Evolutionary conservation across 2,113 vertebrate genomes (phyloP).

Genomic region (Gasterosteus aculeatus): DNA sequence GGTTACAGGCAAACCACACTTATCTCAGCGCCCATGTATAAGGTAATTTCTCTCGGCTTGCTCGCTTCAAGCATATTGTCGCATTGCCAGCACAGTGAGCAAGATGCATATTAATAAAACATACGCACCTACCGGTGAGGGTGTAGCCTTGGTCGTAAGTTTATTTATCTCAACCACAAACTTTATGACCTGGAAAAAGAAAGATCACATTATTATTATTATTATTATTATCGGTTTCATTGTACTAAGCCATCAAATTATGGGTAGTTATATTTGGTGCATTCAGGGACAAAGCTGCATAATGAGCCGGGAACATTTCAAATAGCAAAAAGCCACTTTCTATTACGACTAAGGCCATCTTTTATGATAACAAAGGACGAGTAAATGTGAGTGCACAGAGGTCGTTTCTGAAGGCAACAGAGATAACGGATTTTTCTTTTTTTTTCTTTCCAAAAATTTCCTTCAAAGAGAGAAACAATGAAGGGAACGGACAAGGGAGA

Average conservation of each 20-base stretch:
- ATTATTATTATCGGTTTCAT: slow-evolving; percentile 33
- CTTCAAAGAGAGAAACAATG: slow-evolving; percentile 57
- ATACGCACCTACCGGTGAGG: slow-evolving; percentile 1
- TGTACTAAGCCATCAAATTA: slow-evolving; percentile 32
- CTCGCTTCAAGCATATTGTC: slow-evolving; percentile 12
- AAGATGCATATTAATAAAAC: slow-evolving; percentile 18
- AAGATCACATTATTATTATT: slow-evolving; percentile 21
- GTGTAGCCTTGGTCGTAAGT: background rate
- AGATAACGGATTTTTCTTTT: slow-evolving; percentile 46
- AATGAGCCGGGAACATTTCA: slow-evolving; percentile 29
- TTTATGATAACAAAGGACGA: slow-evolving; percentile 61
- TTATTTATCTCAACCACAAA: slow-evolving; percentile 36
- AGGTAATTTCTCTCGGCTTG: slow-evolving; percentile 7
- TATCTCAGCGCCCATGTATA: slow-evolving; percentile 17
- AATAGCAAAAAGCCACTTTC: slow-evolving; percentile 46
- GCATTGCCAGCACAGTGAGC: background rate
- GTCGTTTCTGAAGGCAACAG: slow-evolving; percentile 61
- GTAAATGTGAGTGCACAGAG: slow-evolving; percentile 52
- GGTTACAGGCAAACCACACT: slow-evolving; percentile 34
- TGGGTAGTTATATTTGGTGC: slow-evolving; percentile 26
- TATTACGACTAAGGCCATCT: slow-evolving; percentile 28
- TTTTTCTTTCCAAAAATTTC: slow-evolving; percentile 52
- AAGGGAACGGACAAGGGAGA: slow-evolving; percentile 64
- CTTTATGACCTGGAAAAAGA: slow-evolving; percentile 13
- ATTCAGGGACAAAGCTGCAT: slow-evolving; percentile 30